Evolutionary conservation across 1,140 invertebrate species (phyloP).

Genomic region (Lepidurus packardi): DNA sequence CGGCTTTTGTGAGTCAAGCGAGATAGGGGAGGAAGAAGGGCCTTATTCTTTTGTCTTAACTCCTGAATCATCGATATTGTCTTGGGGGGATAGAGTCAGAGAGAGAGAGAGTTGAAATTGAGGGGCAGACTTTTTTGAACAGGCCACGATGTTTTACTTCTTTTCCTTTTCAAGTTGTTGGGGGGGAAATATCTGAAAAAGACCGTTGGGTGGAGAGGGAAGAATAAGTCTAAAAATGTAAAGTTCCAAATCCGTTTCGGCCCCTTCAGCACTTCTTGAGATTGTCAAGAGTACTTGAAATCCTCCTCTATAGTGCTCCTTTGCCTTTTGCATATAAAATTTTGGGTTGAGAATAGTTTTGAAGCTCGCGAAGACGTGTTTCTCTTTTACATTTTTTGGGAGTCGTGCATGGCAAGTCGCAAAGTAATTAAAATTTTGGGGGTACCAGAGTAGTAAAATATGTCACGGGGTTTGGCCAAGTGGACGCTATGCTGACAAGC

Average conservation of each 20-base stretch:
- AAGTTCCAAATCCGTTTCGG: conserved; percentile 10
- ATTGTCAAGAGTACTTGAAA: conserved; percentile 15
- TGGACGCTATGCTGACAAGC: conserved; percentile 14
- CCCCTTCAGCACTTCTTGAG: conserved; percentile 16
- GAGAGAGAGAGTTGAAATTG: not conserved
- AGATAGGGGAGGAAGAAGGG: not conserved
- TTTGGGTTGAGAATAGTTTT: not conserved
- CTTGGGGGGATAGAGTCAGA: not conserved
- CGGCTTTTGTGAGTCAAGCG: not conserved
- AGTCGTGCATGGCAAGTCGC: not conserved
- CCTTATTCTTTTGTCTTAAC: not conserved
- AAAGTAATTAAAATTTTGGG: conserved; percentile 11
- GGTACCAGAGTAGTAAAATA: not conserved
- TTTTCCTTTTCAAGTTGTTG: not conserved
- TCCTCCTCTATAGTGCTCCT: not conserved
- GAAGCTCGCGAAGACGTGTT: not conserved
- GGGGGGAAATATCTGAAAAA: not conserved
- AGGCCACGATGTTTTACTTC: not conserved
- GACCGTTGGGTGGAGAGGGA: not conserved
- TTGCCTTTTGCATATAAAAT: not conserved
- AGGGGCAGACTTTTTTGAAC: not conserved
- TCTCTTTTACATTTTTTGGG: not conserved
- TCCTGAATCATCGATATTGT: conserved; percentile 13
- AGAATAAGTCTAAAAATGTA: not conserved
- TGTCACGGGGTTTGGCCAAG: conserved; percentile 3